Percentiles rank a stretch among this genome's conserved stretches.
phyloP scores from a whole-genome alignment of 2,113 vertebrate species.

The rabbit (Oryctolagus cuniculus) region mOryCun1.1 NC_091435.1:153116001-153116500 shows the following conservation, averaged over 20 bases:
- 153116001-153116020: constrained; percentile 73
- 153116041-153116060: constrained; percentile 65
- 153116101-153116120: constrained; percentile 1
- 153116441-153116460: constrained; percentile 97
- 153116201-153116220: constrained; percentile 60
- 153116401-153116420: constrained; percentile 99
- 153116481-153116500: constrained; percentile 98
- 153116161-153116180: constrained; percentile 67
- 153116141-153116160: constrained; percentile 73
- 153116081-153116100: constrained; percentile 46
- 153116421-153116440: constrained; percentile 99
- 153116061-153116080: constrained; percentile 57
- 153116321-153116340: constrained; percentile 99
- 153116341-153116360: constrained; percentile 99
- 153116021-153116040: constrained; percentile 68
- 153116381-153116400: constrained; percentile 99
- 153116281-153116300: constrained; percentile 93
- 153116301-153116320: constrained; percentile 99
- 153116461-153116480: constrained; percentile 98
- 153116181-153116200: constrained; percentile 77
- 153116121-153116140: constrained; percentile 75
- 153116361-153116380: constrained; percentile 99
- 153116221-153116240: not conserved
- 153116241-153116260: constrained; percentile 34
- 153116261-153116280: constrained; percentile 90